Conservation (phyloP, 1,140 invertebrate genomes). For the Caenorhabditis briggsae region DNA sequence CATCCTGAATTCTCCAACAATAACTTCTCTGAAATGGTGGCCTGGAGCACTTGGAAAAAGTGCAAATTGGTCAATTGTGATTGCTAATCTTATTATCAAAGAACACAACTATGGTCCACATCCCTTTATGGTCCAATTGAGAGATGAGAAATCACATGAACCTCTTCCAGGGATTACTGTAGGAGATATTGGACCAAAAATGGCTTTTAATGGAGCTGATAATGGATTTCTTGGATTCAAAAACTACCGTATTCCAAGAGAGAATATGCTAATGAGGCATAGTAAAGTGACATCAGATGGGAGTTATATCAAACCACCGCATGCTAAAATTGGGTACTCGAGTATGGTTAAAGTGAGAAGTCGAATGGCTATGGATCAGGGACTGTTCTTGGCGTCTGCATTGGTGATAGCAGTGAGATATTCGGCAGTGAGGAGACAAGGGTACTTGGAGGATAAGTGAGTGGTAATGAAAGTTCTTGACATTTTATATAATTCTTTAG, state of each 20-base stretch:
- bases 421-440: constrained; percentile 88
- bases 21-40: constrained; percentile 89
- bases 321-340: constrained; percentile 89
- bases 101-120: constrained; percentile 89
- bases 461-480: background rate
- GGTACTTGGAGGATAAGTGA: constrained; percentile 74
- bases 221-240: constrained; percentile 91
- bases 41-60: constrained; percentile 83
- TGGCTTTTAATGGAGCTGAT: constrained; percentile 89
- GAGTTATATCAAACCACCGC: constrained; percentile 87
- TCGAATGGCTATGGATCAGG: constrained; percentile 80
- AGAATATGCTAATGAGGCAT: constrained; percentile 93
- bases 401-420: constrained; percentile 82
- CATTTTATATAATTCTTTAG: too few species aligned
- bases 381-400: constrained; percentile 72
- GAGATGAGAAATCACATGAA: constrained; percentile 87
- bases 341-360: constrained; percentile 95
- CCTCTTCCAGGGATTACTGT: constrained; percentile 87
- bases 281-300: constrained; percentile 85
- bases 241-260: constrained; percentile 87
- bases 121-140: constrained; percentile 90
- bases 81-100: constrained; percentile 88
- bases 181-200: constrained; percentile 91
- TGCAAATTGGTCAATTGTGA: constrained; percentile 87
- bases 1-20: constrained; percentile 86